Conservation (phyloP, 2,797 vertebrate genomes). For the Liasis olivaceus region DNA sequence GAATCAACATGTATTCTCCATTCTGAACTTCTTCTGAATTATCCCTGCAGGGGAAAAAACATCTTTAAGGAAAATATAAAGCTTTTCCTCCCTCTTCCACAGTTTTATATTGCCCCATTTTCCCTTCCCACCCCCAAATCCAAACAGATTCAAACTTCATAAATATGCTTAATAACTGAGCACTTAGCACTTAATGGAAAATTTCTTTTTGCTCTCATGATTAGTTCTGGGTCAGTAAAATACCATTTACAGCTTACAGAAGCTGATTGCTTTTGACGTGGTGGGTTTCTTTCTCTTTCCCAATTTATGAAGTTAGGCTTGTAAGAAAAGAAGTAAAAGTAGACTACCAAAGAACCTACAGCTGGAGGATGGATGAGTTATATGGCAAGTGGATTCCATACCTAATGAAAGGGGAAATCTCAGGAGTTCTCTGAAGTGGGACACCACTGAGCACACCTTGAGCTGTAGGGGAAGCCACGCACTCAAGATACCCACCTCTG, state of each 20-base stretch:
- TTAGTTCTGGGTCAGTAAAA: constrained; percentile 66
- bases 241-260: constrained; percentile 68
- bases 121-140: neutral
- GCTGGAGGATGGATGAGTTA: constrained; percentile 20
- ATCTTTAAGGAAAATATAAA: neutral
- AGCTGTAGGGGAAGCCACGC: neutral
- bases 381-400: neutral
- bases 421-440: neutral
- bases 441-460: too few relatives aligned
- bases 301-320: constrained; percentile 30
- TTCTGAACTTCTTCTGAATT: neutral
- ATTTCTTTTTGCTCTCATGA: constrained; percentile 49
- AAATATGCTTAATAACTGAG: constrained; percentile 33
- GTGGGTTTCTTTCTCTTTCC: constrained; percentile 15
- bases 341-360: constrained; percentile 13
- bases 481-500: neutral
- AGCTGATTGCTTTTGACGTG: constrained; percentile 54
- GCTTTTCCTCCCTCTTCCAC: neutral
- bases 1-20: neutral
- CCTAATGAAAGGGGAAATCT: constrained; percentile 18
- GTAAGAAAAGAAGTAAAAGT: constrained; percentile 28
- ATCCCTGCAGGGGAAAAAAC: neutral
- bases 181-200: constrained; percentile 57
- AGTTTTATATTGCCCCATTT: neutral
- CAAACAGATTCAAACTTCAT: constrained; percentile 17